Evolutionary conservation across 2,113 vertebrate species (phyloP), one percentile per base, ranked within the genome.

Genomic region (Casuarius casuarius): DNA sequence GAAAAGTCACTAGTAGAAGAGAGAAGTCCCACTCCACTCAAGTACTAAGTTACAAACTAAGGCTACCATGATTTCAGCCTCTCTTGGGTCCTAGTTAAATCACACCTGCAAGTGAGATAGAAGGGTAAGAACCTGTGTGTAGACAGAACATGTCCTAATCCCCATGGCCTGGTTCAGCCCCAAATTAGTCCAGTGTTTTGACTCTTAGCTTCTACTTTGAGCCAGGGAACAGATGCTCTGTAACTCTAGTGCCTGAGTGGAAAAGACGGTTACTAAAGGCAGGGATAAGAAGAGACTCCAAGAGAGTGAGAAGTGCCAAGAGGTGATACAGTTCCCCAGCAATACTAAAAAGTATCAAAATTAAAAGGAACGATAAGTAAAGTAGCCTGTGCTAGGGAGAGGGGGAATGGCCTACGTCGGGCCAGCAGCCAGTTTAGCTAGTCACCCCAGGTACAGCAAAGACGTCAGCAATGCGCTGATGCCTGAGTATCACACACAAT

Each of bases 401-500:
- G 48, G 48, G 4, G 33, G 46, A 78, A 82, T 15, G 25, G 61
- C 42, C 31, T 40, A 23, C 52, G 6, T 0, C 33, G 63, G 73
- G 87, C 71, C 10, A 46, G 42, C 33, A 54, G 35, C 15, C n/a
- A 79, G 13, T 59, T 44, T 48, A 71, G 67, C 15, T 20, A 9
- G 17, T 20, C 71, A 52, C 25, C 26, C 49, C 74, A 49, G 61
- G 13, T 6, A 52, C 26, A n/a, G 76, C 54, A 52, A 44, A 73
- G 56, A 13, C 0, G 0, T 7, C 63, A 73, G 72, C 86, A 42
- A 5, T 0, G 20, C 62, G 5, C n/a, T 33, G 65, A 78, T 42
- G 48, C 1, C 3, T 0, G 2, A 92, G 38, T 19, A 21, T 49
- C 84, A 22, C 56, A 26, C 56, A 10, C n/a, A 4, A 9, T 0